Conservation (phyloP, 2,113 vertebrate genomes). For the Pachycephala philippinensis region DNA sequence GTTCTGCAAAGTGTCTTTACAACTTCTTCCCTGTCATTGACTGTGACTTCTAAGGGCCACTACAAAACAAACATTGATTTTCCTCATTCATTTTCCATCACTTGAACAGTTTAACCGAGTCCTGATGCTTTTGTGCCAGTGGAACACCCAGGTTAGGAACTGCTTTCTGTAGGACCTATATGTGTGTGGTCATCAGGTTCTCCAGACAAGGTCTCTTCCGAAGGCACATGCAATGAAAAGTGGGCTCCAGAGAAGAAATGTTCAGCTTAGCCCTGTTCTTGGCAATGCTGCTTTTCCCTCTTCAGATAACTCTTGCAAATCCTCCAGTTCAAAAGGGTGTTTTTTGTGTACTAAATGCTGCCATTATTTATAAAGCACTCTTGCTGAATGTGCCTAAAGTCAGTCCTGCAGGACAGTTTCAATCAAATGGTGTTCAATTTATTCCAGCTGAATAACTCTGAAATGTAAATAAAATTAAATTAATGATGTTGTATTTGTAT, state of each 20-base stretch:
- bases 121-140: neutral
- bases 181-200: neutral
- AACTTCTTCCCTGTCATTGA: neutral
- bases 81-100: neutral
- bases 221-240: neutral
- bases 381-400: conserved; percentile 48
- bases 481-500: conserved; percentile 65
- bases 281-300: neutral
- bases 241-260: neutral
- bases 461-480: conserved; percentile 79
- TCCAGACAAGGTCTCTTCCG: neutral
- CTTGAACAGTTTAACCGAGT: neutral
- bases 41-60: neutral
- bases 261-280: neutral
- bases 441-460: conserved; percentile 70
- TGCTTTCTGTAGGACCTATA: neutral
- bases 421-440: conserved; percentile 70
- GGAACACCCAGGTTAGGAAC: neutral
- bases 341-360: conserved; percentile 46
- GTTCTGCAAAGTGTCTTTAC: neutral
- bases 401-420: conserved; percentile 71
- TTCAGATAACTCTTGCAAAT: conserved; percentile 8
- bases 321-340: neutral
- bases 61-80: neutral
- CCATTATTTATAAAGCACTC: conserved; percentile 50